phyloP scores from a whole-genome alignment of 2,113 vertebrate species.

The Atlantisia rogersi region DNA sequence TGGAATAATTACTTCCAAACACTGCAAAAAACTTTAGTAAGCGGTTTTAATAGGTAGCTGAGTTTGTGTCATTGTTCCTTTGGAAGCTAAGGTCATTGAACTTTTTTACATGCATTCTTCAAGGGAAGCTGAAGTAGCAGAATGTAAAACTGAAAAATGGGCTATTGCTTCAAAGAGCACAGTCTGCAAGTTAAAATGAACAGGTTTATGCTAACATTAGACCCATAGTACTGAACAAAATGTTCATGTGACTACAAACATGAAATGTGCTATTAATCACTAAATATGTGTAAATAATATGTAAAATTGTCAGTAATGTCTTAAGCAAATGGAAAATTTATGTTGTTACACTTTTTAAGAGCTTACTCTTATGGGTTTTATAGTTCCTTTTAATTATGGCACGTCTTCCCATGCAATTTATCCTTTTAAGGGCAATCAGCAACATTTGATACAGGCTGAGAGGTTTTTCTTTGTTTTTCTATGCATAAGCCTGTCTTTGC shows the following conservation, averaged over 20 bases:
- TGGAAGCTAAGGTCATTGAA: constrained; percentile 80
- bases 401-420: constrained; percentile 22
- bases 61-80: constrained; percentile 75
- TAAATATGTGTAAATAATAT: constrained; percentile 72
- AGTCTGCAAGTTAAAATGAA: constrained; percentile 72
- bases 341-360: constrained; percentile 51
- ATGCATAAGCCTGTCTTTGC: not conserved
- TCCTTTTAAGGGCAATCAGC: constrained; percentile 9
- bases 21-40: constrained; percentile 80
- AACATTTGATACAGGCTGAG: not conserved
- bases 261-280: constrained; percentile 81
- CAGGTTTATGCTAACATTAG: constrained; percentile 58
- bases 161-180: constrained; percentile 70
- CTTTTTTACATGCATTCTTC: constrained; percentile 75
- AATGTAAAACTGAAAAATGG: constrained; percentile 86
- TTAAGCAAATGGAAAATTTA: constrained; percentile 72
- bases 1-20: constrained; percentile 82
- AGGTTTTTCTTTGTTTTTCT: not conserved
- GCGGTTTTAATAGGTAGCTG: constrained; percentile 84
- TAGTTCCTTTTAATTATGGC: not conserved
- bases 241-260: constrained; percentile 78
- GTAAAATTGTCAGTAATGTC: constrained; percentile 72
- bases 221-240: constrained; percentile 75
- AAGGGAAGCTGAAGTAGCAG: constrained; percentile 88
- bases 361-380: not conserved